phyloP scores from a whole-genome alignment of 2,113 vertebrate genomes.

The Dasyprocta punctata region DNA sequence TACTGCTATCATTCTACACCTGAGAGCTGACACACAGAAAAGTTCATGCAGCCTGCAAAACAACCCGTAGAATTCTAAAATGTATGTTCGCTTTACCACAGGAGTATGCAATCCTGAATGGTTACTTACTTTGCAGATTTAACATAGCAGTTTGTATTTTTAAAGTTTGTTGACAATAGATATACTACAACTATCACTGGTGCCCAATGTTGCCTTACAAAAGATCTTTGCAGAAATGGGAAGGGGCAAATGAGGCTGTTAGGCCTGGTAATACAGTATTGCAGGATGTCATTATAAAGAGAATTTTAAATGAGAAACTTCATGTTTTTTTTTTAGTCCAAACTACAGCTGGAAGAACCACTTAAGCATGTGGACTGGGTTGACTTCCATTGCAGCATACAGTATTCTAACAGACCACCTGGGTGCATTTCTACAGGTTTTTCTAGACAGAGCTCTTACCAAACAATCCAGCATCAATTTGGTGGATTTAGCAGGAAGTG shows the following conservation, averaged over 20 bases:
- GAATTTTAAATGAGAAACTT: background rate
- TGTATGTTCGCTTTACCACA: background rate
- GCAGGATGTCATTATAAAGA: background rate
- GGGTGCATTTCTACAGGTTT: conserved; percentile 84
- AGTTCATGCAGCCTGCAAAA: background rate
- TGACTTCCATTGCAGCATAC: background rate
- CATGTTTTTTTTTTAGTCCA: too few relatives aligned
- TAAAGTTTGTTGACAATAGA: background rate
- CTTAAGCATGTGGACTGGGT: background rate
- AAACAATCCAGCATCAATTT: conserved; percentile 92
- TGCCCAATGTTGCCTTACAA: background rate
- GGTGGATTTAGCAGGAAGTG: conserved; percentile 93
- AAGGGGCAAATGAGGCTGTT: background rate
- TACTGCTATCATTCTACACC: background rate
- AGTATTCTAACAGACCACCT: background rate
- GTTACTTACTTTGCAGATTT: conserved; percentile 5
- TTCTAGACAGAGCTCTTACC: conserved; percentile 90
- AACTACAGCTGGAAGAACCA: background rate
- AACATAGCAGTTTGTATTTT: background rate
- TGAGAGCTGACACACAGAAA: background rate
- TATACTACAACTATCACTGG: background rate
- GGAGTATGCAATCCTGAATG: background rate
- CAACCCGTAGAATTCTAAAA: background rate
- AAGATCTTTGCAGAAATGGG: background rate
- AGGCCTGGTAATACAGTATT: background rate